Base-by-base conservation (phyloP, 1,140 invertebrate species). In the Anadara kagoshimensis region DNA sequence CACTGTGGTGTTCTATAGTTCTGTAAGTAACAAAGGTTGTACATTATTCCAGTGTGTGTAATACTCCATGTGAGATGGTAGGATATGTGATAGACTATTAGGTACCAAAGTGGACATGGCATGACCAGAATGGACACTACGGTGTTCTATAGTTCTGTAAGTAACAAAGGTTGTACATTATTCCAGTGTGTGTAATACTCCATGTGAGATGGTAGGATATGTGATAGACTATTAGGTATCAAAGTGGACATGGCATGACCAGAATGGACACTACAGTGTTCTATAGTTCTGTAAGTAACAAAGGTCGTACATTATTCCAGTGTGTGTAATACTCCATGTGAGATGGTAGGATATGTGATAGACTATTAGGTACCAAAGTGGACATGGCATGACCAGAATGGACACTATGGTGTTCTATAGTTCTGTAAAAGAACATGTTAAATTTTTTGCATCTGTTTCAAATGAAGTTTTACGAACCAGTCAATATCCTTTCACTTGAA, bases 121-220 rank as follows among this genome's bases (percentile, higher is more conserved):
- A 78, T 90, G 86, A 47, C 82, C 69, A 5, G 67, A 53, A 5
- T 59, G 47, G 18, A 69, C 71, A 44, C 68, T 69, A 20, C 57
- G 20, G 0, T 81, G 29, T 45, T 85, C 83, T 11, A 87, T 71
- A 44, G 56, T 53, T 44, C 81, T 85, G 53, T 12, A 76, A 73
- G n/a, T n/a, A n/a, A n/a, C n/a, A n/a, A n/a, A n/a, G n/a, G n/a
- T n/a, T n/a, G n/a, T n/a, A 83, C 51, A 98, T 89, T 7, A 92
- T 92, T 92, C 96, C 96, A 98, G 62, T 93, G 93, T n/a, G 93
- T 89, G 83, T 97, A 95, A 87, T 96, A 98, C 47, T 93, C 89
- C 11, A 95, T 91, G 83, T 98, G 95, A 10, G 86, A 78, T 0
- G 86, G 61, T 4, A 88, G 89, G 24, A 97, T 89, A 85, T 96